Evolutionary conservation across 2,797 vertebrate species (phyloP).

Genomic region (Aldrovandia affinis): DNA sequence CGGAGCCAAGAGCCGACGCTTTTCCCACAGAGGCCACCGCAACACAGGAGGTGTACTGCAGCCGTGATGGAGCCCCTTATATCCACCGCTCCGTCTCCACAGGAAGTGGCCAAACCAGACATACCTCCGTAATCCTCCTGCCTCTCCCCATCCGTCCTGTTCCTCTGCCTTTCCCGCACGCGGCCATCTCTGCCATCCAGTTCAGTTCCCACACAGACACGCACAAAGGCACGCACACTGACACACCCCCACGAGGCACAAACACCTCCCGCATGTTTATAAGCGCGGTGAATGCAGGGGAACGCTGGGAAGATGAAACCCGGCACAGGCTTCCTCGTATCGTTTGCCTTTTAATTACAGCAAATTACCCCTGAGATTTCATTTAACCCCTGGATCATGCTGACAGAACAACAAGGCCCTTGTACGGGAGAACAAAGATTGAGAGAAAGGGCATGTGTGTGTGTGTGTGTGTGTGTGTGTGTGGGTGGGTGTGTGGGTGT

Average conservation of each 20-base stretch:
- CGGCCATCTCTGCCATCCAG: not conserved
- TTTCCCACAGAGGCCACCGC: not conserved
- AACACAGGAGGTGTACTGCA: not conserved
- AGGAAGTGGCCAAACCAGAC: not conserved
- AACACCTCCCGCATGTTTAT: no score
- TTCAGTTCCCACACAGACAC: no score
- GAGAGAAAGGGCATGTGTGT: not conserved
- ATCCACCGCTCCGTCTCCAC: not conserved
- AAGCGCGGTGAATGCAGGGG: not conserved
- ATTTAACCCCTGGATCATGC: not conserved
- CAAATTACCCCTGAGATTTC: conserved; percentile 8
- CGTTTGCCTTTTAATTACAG: conserved; percentile 13
- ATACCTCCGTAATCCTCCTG: not conserved
- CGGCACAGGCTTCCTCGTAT: not conserved
- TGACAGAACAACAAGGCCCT: not conserved
- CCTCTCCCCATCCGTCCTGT: not conserved
- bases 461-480: not conserved
- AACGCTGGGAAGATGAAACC: not conserved
- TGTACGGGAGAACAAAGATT: not conserved
- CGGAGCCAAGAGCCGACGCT: not conserved
- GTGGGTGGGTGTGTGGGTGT: not conserved
- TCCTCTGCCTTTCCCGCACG: not conserved
- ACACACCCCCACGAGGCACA: not conserved
- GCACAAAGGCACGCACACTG: not conserved
- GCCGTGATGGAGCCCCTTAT: not conserved